Evolutionary conservation across 2,797 vertebrate genomes (phyloP).

Genomic region (Manis crassicaudata): DNA sequence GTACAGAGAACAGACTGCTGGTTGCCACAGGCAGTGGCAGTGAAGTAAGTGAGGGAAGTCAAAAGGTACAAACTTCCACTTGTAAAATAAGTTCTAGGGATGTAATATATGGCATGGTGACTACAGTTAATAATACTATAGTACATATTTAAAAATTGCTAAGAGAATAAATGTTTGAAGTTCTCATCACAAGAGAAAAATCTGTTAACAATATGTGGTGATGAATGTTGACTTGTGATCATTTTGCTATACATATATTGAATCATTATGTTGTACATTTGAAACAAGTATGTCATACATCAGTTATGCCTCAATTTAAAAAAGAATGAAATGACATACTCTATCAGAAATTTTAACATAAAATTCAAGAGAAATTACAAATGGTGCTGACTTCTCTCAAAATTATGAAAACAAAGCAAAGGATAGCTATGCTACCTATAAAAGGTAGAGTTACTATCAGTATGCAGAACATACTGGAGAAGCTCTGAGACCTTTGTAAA

Average conservation of each 20-base stretch:
- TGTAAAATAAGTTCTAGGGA: neutral
- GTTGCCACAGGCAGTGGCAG: neutral
- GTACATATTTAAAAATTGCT: neutral
- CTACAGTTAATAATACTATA: neutral
- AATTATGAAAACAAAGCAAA: slow-evolving; percentile 49
- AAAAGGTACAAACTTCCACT: neutral
- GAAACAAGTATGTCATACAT: neutral
- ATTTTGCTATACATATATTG: neutral
- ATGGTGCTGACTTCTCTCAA: neutral
- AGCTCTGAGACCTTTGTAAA: neutral
- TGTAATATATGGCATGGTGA: neutral
- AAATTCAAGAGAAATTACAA: slow-evolving; percentile 48
- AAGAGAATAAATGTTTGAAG: neutral
- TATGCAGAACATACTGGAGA: neutral
- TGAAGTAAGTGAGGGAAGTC: neutral
- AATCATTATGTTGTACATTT: neutral
- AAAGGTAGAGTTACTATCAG: neutral
- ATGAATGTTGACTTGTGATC: neutral
- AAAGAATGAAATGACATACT: slow-evolving; percentile 20
- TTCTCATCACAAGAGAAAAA: neutral
- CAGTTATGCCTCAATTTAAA: neutral
- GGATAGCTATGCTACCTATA: neutral
- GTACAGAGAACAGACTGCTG: neutral
- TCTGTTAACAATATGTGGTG: neutral
- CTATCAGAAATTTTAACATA: slow-evolving; percentile 27